phyloP scores from a whole-genome alignment of 37 sponge, comb jelly and placozoan species.

The Diacarnus erythraeanus region DNA sequence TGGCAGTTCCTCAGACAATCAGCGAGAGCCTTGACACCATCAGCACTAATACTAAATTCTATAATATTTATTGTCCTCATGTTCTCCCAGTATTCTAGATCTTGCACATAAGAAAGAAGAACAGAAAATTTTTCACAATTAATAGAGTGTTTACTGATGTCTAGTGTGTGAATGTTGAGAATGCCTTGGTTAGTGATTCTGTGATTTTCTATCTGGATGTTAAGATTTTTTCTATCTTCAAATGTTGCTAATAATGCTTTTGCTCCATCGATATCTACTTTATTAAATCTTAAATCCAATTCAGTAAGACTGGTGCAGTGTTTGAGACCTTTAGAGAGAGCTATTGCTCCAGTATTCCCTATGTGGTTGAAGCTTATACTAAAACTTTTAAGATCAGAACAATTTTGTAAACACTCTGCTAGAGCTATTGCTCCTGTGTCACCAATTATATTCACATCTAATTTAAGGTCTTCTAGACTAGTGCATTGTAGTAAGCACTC shows the following conservation, averaged over 20 bases:
- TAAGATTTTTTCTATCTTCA: not conserved
- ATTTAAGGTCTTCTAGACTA: not conserved
- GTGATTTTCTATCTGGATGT: not conserved
- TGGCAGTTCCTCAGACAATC: not conserved
- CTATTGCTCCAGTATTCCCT: not conserved
- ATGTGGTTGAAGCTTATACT: not conserved
- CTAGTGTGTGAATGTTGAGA: not conserved
- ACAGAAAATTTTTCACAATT: not conserved
- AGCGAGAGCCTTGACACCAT: not conserved
- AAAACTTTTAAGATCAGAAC: not conserved
- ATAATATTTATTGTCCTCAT: not conserved
- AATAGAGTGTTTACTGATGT: not conserved
- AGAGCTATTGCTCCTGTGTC: not conserved
- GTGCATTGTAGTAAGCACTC: not conserved
- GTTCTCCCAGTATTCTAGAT: not conserved
- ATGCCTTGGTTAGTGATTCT: not conserved
- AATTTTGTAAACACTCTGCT: not conserved
- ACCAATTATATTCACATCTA: not conserved
- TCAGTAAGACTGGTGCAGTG: not conserved
- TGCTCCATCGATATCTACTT: not conserved
- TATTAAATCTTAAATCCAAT: not conserved
- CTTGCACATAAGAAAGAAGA: not conserved
- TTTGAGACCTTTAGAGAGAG: not conserved
- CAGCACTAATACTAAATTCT: not conserved
- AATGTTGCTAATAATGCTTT: not conserved